Percentiles rank a stretch among this genome's conserved stretches.
These are phyloP conservation scores for Nasonia vitripennis DNA, from an alignment of 1,140 invertebrate genomes.

Conservation along the genomic window DNA sequence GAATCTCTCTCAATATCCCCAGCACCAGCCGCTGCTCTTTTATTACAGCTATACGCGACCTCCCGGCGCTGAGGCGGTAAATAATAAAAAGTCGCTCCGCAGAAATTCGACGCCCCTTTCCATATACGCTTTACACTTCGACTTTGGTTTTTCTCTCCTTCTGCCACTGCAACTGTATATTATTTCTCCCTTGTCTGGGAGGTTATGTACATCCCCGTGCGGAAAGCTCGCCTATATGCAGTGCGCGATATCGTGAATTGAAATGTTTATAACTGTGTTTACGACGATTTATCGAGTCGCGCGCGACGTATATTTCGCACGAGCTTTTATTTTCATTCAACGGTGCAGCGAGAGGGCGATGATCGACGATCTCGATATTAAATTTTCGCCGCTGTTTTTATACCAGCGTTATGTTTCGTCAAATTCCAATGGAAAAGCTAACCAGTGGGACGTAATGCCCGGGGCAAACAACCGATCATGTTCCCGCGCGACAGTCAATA, in stretches of 20 bases:
- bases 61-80: too few relatives aligned
- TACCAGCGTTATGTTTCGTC: not conserved
- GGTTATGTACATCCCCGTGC: not conserved
- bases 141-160: too few relatives aligned
- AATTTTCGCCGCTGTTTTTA: not conserved
- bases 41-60: not conserved
- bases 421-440: not conserved
- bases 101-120: too few relatives aligned
- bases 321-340: not conserved
- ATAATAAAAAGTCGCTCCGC: too few relatives aligned
- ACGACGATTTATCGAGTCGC: not conserved
- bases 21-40: not conserved
- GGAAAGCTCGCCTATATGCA: not conserved
- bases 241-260: not conserved
- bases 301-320: too few relatives aligned
- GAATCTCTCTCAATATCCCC: not conserved
- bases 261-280: conserved; percentile 1
- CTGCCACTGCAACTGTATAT: not conserved
- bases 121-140: too few relatives aligned
- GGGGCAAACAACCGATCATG: not conserved
- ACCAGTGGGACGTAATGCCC: not conserved
- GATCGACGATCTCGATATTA: not conserved
- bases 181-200: not conserved
- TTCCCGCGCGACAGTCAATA: conserved; percentile 11
- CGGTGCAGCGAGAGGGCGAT: not conserved